A percentile compares a stretch with the other conserved stretches of the same genome.
These are phyloP conservation scores for Lagodon rhomboides DNA, from an alignment of 2,797 vertebrate species.

Conservation along the genomic window DNA sequence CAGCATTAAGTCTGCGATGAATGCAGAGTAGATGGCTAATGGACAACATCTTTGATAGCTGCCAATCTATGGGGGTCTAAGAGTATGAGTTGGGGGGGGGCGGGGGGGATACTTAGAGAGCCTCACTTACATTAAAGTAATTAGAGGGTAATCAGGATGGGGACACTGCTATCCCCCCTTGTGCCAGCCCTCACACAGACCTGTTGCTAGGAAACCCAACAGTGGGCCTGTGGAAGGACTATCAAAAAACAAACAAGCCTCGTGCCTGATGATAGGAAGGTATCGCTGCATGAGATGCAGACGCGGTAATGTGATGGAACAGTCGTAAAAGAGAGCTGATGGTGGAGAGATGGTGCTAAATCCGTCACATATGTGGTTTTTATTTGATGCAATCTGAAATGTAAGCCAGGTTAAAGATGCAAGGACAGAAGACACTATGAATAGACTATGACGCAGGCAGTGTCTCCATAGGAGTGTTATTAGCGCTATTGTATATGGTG, in stretches of 20 bases:
- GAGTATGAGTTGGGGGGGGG: conserved; percentile 3
- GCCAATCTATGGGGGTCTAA: conserved; percentile 41
- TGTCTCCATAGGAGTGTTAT: conserved; percentile 13
- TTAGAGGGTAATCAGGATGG: conserved; percentile 71
- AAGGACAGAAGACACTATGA: conserved; percentile 16
- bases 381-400: conserved; percentile 34
- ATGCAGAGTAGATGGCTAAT: conserved; percentile 40
- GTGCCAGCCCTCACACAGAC: conserved; percentile 58
- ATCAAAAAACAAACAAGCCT: conserved; percentile 54
- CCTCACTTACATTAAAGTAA: conserved; percentile 71
- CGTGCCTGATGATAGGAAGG: conserved; percentile 47
- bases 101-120: conserved; percentile 40
- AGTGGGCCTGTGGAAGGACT: conserved; percentile 50
- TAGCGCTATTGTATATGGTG: conserved; percentile 21
- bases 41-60: conserved; percentile 37
- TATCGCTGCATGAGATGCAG: conserved; percentile 35
- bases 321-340: conserved; percentile 8
- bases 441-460: conserved; percentile 14
- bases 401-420: conserved; percentile 8
- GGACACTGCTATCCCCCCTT: conserved; percentile 39
- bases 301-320: conserved; percentile 22
- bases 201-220: conserved; percentile 82
- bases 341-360: neutral
- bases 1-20: conserved; percentile 24
- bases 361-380: neutral